phyloP scores from a whole-genome alignment of 1,140 invertebrate species.

The Pseudobourletiella spinata region DNA sequence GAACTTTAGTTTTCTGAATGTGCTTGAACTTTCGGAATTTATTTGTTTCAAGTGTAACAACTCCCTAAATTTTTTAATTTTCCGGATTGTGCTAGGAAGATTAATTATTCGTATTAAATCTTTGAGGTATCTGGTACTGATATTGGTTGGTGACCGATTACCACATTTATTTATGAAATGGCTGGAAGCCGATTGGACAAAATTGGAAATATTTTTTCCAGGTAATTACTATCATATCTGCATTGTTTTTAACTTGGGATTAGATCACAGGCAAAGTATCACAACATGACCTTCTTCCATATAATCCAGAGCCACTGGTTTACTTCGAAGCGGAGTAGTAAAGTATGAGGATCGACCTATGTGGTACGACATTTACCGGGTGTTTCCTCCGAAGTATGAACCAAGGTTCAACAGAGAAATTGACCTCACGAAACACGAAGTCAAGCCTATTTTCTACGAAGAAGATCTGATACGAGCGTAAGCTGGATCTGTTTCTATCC shows the following conservation, averaged over 20 bases:
- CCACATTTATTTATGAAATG: too few species aligned
- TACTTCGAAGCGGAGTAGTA: slow-evolving; percentile 64
- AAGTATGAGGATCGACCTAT: slow-evolving; percentile 66
- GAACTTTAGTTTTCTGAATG: too few species aligned
- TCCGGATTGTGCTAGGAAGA: too few species aligned
- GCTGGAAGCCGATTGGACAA: slow-evolving; percentile 32
- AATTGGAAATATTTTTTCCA: slow-evolving; percentile 34
- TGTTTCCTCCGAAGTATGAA: slow-evolving; percentile 66
- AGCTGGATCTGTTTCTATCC: slow-evolving; percentile 40
- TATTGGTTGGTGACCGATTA: too few species aligned
- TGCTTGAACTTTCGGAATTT: too few species aligned
- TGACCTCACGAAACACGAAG: slow-evolving; percentile 47
- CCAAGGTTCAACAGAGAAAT: slow-evolving; percentile 58
- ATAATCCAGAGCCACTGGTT: slow-evolving; percentile 57
- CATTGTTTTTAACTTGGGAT: not conserved
- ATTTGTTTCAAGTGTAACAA: too few species aligned
- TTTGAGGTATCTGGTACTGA: too few species aligned
- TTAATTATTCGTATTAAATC: too few species aligned
- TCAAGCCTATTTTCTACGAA: slow-evolving; percentile 60
- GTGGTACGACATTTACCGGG: slow-evolving; percentile 82
- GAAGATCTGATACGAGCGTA: slow-evolving; percentile 81
- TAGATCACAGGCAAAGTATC: not conserved
- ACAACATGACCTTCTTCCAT: not conserved
- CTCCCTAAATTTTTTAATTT: too few species aligned
- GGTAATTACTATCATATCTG: slow-evolving; percentile 9